phyloP scores from a whole-genome alignment of 2,113 vertebrate species.

The human (Homo sapiens) region GRCh38 chr3:79236001-79236500 shows the following conservation, averaged over 20 bases:
- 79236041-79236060: neutral
- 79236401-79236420: neutral
- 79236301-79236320: neutral
- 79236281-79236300: neutral
- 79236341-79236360: neutral
- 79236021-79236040: neutral
- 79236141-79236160: neutral
- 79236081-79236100: neutral
- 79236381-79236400: neutral
- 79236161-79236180: neutral
- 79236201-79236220: neutral
- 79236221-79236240: neutral
- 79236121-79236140: neutral
- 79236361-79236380: neutral
- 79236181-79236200: neutral
- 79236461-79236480: no score
- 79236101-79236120: neutral
- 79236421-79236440: neutral
- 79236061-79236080: neutral
- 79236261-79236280: neutral
- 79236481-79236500: neutral
- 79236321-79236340: neutral
- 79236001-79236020: rapidly evolving
- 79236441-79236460: no score
- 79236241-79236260: neutral